Evolutionary conservation across 2,888 invertebrate genomes (phyloP), one percentile per base, ranked within the genome.

Genomic region (Elgonia sp.): DNA sequence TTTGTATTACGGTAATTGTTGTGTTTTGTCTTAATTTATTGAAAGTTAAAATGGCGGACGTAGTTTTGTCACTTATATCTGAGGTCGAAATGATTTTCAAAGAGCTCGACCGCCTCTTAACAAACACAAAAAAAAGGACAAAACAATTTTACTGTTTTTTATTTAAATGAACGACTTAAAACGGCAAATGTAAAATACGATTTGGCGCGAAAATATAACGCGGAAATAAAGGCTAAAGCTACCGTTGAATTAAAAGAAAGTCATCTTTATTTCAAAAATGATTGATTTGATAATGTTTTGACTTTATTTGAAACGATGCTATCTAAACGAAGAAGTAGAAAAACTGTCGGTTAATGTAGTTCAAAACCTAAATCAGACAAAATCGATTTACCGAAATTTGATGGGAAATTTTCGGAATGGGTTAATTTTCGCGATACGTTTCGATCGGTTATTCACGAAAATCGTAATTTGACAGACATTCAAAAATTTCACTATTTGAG

Each of bases 341-440:
- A 62, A 62, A 12, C 37, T 62, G 16, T 37, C 12, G 21, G n/a
- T n/a, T n/a, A n/a, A n/a, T n/a, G n/a, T n/a, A n/a, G n/a, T n/a
- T n/a, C n/a, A n/a, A n/a, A n/a, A n/a, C n/a, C n/a, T n/a, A n/a
- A n/a, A n/a, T n/a, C n/a, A 20, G 6, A 7, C 18, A 29, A 63
- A 50, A 9, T 76, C 0, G 63, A 63, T 3, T 63, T 76, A 18
- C 76, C 76, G 18, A 76, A 62, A 29, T 76, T 76, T 40, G 18
- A 18, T n/a, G n/a, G n/a, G n/a, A n/a, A n/a, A n/a, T n/a, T n/a
- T n/a, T n/a, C n/a, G n/a, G n/a, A n/a, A n/a, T n/a, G n/a, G n/a
- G n/a, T n/a, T n/a, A n/a, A n/a, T n/a, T n/a, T n/a, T n/a, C n/a
- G n/a, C n/a, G n/a, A n/a, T n/a, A n/a, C n/a, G n/a, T n/a, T n/a